phyloP scores from a whole-genome alignment of 1,140 invertebrate genomes.

The Anoplolepis gracilipes region DNA sequence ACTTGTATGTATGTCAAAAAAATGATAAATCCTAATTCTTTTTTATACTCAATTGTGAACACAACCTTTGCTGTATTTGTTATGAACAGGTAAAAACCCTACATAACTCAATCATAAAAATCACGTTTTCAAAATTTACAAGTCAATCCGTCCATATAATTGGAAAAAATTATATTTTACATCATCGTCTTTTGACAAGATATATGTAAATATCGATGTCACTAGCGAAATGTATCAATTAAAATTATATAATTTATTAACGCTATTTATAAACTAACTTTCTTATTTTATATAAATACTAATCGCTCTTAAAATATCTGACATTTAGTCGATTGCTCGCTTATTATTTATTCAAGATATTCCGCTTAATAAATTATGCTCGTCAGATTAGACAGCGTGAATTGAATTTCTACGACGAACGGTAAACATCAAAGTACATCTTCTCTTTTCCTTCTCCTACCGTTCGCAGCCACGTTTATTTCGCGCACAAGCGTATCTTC shows the following conservation, averaged over 20 bases:
- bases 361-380: background rate
- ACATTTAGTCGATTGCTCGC: background rate
- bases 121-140: background rate
- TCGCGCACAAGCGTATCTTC: background rate
- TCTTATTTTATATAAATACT: background rate
- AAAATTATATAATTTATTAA: no score
- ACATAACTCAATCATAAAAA: background rate
- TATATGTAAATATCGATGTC: background rate
- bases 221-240: background rate
- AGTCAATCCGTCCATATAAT: slow-evolving; percentile 27
- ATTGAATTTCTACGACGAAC: slow-evolving; percentile 28
- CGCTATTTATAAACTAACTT: no score
- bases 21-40: background rate
- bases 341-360: background rate
- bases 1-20: slow-evolving; percentile 22
- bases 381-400: slow-evolving; percentile 19
- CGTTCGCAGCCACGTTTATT: background rate
- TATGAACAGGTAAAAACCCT: slow-evolving; percentile 1
- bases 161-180: slow-evolving; percentile 50
- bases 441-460: background rate
- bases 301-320: background rate
- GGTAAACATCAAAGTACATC: slow-evolving; percentile 52
- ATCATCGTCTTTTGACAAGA: slow-evolving; percentile 17
- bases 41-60: background rate
- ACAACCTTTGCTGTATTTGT: background rate